Percentiles rank a stretch among this genome's conserved stretches.
These are phyloP conservation scores for Caranx ignobilis DNA, from an alignment of 2,113 vertebrate species.

Conservation along the genomic window DNA sequence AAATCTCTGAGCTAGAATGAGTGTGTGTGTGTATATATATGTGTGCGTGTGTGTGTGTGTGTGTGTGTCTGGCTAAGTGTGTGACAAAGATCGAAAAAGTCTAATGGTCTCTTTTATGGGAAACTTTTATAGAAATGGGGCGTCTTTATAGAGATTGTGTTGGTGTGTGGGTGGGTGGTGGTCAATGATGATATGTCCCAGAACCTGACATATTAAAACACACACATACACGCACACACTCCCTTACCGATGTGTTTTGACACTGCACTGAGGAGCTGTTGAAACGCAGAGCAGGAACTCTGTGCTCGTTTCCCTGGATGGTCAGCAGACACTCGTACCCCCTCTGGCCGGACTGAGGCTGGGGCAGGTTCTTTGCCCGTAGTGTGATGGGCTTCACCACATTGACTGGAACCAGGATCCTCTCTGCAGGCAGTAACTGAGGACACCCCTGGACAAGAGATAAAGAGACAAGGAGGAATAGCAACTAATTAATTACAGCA, in stretches of 20 bases:
- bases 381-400: conserved; percentile 97
- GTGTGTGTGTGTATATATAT: conserved; percentile 4
- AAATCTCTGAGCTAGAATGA: conserved; percentile 24
- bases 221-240: conserved; percentile 28
- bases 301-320: conserved; percentile 93
- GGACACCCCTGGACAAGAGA: conserved; percentile 90
- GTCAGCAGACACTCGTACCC: conserved; percentile 95
- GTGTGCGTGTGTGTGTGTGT: background rate
- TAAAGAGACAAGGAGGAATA: background rate
- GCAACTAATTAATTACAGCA: background rate
- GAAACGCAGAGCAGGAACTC: conserved; percentile 95
- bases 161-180: background rate
- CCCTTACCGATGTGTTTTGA: conserved; percentile 97
- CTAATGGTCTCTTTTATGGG: conserved; percentile 28
- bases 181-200: conserved; percentile 15
- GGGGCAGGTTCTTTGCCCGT: conserved; percentile 95
- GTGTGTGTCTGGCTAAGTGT: background rate
- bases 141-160: conserved; percentile 26
- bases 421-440: conserved; percentile 92
- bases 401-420: conserved; percentile 95
- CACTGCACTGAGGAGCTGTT: conserved; percentile 99
- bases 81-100: conserved; percentile 4
- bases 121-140: conserved; percentile 35
- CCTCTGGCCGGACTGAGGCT: conserved; percentile 96
- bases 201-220: conserved; percentile 15